These are phyloP conservation scores for Pyrgus malvae DNA, from an alignment of 2,888 invertebrate genomes.

Conservation along the genomic window DNA sequence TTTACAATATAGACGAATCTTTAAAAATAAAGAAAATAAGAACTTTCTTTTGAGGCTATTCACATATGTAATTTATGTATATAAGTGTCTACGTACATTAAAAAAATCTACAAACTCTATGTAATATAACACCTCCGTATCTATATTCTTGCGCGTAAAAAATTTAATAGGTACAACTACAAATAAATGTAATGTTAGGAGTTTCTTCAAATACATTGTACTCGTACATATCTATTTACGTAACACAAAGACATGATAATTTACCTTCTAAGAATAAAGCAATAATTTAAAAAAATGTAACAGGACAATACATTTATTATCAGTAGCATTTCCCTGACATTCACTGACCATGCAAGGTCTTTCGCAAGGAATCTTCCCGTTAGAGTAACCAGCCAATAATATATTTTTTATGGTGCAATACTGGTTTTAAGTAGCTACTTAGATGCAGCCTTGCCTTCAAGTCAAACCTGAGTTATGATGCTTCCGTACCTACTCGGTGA, in stretches of 20 bases:
- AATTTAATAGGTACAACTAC: no score
- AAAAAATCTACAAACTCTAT: no score
- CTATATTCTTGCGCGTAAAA: no score
- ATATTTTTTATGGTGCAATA: constrained; percentile 5
- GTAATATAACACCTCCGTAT: no score
- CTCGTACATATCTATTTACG: not conserved
- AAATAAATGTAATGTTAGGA: no score
- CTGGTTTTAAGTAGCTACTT: constrained; percentile 8
- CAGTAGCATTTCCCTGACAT: not conserved
- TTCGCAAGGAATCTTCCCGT: constrained; percentile 1
- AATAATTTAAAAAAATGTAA: not conserved
- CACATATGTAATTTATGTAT: no score
- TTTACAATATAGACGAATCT: no score
- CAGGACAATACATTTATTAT: not conserved
- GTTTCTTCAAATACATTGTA: no score
- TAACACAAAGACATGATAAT: not conserved
- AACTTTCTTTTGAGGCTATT: no score
- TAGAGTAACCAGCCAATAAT: not conserved
- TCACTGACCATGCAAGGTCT: not conserved
- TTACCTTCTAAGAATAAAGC: not conserved
- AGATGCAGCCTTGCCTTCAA: constrained; percentile 1
- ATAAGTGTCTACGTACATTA: no score
- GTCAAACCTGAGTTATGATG: constrained; percentile 8
- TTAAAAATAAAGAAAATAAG: no score
- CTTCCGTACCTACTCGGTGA: constrained; percentile 10